Conservation (phyloP, 2,888 invertebrate species). For the Tridacna crocea region DNA sequence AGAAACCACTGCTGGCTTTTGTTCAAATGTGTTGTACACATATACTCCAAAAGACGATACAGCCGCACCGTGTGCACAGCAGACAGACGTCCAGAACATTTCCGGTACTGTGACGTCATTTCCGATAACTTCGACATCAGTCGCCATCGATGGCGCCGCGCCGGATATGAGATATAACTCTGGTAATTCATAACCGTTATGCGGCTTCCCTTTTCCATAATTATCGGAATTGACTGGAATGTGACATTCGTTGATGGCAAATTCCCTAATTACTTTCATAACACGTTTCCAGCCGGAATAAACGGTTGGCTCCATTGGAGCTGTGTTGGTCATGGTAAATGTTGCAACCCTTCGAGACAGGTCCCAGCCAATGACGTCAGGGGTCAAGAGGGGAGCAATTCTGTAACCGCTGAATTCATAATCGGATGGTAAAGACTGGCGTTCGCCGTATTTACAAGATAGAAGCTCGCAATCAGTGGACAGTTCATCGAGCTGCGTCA, state of each 20-base stretch:
- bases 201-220: conserved; percentile 35
- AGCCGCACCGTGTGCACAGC: conserved; percentile 72
- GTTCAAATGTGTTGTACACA: conserved; percentile 69
- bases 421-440: conserved; percentile 69
- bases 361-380: conserved; percentile 70
- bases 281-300: conserved; percentile 71
- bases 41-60: conserved; percentile 75
- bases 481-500: conserved; percentile 56
- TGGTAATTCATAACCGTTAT: conserved; percentile 60
- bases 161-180: conserved; percentile 66
- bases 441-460: conserved; percentile 67
- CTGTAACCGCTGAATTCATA: conserved; percentile 68
- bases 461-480: conserved; percentile 50
- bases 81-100: conserved; percentile 76
- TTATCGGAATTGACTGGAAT: conserved; percentile 58
- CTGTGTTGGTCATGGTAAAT: conserved; percentile 75
- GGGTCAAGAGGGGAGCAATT: conserved; percentile 70
- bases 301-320: conserved; percentile 72
- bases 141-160: conserved; percentile 59
- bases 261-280: conserved; percentile 63
- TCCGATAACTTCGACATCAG: conserved; percentile 69
- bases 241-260: conserved; percentile 71
- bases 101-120: conserved; percentile 76
- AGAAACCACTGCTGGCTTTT: conserved; percentile 68
- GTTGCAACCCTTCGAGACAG: conserved; percentile 67